phyloP scores from a whole-genome alignment of 1,140 invertebrate species.

The Drosophila pseudoobscura region DNA sequence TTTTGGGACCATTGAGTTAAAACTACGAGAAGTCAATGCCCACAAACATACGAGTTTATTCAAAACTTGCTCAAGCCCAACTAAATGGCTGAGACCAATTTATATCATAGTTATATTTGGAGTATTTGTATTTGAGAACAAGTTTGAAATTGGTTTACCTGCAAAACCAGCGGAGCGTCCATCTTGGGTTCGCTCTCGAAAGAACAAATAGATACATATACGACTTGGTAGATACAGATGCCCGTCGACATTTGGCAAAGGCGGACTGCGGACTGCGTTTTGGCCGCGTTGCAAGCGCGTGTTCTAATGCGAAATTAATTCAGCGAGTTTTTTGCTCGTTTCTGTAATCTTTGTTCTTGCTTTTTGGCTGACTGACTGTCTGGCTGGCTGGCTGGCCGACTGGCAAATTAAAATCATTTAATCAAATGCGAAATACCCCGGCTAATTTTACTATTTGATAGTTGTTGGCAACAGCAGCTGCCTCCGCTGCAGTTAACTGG shows the following conservation, averaged over 20 bases:
- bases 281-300: conserved; percentile 75
- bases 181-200: conserved; percentile 24
- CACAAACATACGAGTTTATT: background rate
- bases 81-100: conserved; percentile 23
- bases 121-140: conserved; percentile 22
- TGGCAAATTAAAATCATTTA: conserved; percentile 46
- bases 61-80: conserved; percentile 7
- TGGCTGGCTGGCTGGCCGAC: conserved; percentile 18
- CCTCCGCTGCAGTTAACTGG: conserved; percentile 65
- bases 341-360: conserved; percentile 48
- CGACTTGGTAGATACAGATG: background rate
- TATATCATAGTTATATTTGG: conserved; percentile 29
- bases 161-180: conserved; percentile 27
- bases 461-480: conserved; percentile 55
- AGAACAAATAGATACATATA: conserved; percentile 7
- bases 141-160: conserved; percentile 40
- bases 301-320: conserved; percentile 81
- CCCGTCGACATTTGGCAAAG: conserved; percentile 59
- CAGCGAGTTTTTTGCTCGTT: conserved; percentile 50
- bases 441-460: conserved; percentile 75
- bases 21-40: background rate
- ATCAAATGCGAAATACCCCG: conserved; percentile 61
- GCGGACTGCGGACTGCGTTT: conserved; percentile 70
- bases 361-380: conserved; percentile 15
- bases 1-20: too few relatives aligned